Percentiles rank a stretch among this genome's conserved stretches.
These are phyloP conservation scores for Onychomys leucogaster DNA, from an alignment of 2,797 vertebrate genomes.

Conservation along the genomic window DNA sequence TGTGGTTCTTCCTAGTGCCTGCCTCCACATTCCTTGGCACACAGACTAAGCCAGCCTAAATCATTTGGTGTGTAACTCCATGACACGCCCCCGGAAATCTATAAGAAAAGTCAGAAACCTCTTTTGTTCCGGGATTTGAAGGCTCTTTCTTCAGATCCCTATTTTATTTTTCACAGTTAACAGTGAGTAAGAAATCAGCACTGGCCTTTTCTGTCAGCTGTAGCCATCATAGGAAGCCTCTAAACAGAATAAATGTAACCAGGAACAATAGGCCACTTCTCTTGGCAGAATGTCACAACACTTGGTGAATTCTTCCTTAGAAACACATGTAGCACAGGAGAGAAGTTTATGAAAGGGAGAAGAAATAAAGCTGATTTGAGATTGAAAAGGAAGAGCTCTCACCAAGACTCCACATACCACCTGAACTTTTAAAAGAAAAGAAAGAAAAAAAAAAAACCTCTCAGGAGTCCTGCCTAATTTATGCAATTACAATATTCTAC, in stretches of 20 bases:
- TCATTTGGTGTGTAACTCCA: background rate
- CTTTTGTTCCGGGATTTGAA: background rate
- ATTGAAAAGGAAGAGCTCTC: slow-evolving; percentile 50
- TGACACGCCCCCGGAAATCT: background rate
- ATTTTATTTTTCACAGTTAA: background rate
- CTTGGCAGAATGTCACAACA: slow-evolving; percentile 30
- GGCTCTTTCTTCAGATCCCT: background rate
- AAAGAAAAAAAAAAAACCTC: background rate
- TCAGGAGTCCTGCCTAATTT: slow-evolving; percentile 60
- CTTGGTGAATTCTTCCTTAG: background rate
- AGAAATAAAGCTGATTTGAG: slow-evolving; percentile 62
- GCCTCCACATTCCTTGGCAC: background rate
- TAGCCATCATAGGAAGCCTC: background rate
- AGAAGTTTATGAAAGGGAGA: background rate
- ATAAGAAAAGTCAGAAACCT: background rate
- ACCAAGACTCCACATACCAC: background rate
- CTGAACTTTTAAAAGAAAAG: slow-evolving; percentile 62
- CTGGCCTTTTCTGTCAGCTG: background rate
- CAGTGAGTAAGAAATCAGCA: background rate
- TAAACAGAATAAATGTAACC: background rate
- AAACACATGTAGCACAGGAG: background rate
- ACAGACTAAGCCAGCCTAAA: background rate
- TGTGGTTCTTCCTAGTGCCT: background rate
- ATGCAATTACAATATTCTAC: slow-evolving; percentile 67
- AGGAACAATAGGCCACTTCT: background rate